Evolutionary conservation across 92 coral and sea anemone species (phyloP).

Genomic region (Phymanthus crucifer): DNA sequence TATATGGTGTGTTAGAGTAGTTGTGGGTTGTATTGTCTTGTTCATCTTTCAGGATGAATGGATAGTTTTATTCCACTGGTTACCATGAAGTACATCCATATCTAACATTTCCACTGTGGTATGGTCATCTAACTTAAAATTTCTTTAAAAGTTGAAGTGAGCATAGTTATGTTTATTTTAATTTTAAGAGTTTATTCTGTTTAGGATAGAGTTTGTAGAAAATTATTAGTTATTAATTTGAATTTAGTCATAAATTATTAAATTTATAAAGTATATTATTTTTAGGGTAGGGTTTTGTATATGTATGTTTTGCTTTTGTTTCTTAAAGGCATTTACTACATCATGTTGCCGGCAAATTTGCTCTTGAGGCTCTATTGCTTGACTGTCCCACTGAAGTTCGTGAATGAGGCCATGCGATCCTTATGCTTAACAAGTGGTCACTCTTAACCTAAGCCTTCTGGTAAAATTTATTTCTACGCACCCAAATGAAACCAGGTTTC

Average conservation of each 20-base stretch:
- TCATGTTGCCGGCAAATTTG: not conserved
- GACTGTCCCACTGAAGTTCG: not conserved
- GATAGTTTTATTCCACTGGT: not conserved
- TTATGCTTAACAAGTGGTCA: not conserved
- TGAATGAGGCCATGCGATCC: not conserved
- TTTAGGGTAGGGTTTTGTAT: slow-evolving; percentile 14
- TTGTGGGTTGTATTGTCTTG: slow-evolving; percentile 19
- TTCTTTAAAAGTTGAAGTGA: too few species aligned
- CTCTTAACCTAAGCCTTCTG: not conserved
- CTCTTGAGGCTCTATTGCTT: not conserved
- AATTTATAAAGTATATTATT: not conserved
- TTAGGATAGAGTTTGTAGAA: not conserved
- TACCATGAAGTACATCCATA: not conserved
- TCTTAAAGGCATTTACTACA: slow-evolving; percentile 16
- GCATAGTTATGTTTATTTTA: too few species aligned
- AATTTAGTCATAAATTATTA: not conserved
- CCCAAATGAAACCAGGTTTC: not conserved
- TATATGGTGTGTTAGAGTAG: slow-evolving; percentile 1
- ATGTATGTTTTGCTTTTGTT: slow-evolving; percentile 9
- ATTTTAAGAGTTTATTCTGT: not conserved
- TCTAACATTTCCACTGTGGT: not conserved
- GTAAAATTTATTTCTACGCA: not conserved
- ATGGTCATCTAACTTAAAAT: not conserved
- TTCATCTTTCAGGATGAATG: slow-evolving; percentile 39
- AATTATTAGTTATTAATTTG: not conserved